Evolutionary conservation across 2,797 vertebrate species (phyloP).

Genomic region (Sebastes goodei): DNA sequence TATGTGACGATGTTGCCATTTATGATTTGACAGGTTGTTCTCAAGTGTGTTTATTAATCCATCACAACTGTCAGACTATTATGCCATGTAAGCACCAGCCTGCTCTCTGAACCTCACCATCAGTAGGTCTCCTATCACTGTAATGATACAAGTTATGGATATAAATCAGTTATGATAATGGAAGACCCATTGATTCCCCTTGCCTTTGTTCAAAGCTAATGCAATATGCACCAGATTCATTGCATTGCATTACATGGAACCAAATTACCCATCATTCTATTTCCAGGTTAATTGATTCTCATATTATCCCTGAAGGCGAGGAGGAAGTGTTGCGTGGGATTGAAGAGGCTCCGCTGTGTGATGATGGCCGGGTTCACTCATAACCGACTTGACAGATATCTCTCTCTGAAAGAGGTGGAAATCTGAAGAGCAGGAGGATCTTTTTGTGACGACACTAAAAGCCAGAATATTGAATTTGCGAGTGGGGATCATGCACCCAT

Average conservation of each 20-base stretch:
- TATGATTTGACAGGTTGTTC: conserved; percentile 21
- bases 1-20: neutral
- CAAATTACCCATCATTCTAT: conserved; percentile 34
- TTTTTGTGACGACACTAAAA: conserved; percentile 44
- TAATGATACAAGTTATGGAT: conserved; percentile 60
- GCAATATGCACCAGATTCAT: conserved; percentile 57
- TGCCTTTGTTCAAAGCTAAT: conserved; percentile 62
- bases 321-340: conserved; percentile 9
- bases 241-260: conserved; percentile 33
- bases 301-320: conserved; percentile 30
- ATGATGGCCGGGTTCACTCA: neutral
- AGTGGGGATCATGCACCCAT: conserved; percentile 37
- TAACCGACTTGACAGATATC: conserved; percentile 36
- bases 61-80: conserved; percentile 18
- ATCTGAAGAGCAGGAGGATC: conserved; percentile 33
- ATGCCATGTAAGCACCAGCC: conserved; percentile 26
- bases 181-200: conserved; percentile 63
- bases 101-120: conserved; percentile 24
- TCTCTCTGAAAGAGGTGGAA: conserved; percentile 29
- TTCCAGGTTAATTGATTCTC: conserved; percentile 47
- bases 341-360: neutral
- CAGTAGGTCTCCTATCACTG: conserved; percentile 40
- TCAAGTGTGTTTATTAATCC: conserved; percentile 1
- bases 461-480: conserved; percentile 51
- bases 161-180: conserved; percentile 69